A percentile compares a stretch with the other conserved stretches of the same genome.
Evolutionary conservation across 2,797 vertebrate species (phyloP).

Genomic region (Falco columbarius): DNA sequence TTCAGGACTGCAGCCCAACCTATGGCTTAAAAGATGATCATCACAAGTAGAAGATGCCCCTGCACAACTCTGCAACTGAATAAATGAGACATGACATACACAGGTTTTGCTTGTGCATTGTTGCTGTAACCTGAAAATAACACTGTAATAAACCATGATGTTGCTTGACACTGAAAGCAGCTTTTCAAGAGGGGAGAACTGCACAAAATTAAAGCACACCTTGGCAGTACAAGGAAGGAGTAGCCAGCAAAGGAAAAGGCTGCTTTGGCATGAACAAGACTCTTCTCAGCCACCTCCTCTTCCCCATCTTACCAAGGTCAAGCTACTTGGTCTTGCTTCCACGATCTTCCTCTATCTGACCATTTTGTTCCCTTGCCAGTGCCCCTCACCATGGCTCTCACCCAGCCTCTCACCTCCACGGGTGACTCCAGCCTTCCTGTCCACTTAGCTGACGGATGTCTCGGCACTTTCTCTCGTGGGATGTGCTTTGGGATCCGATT

Average conservation of each 20-base stretch:
- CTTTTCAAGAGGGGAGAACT: not conserved
- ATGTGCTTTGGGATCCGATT: not conserved
- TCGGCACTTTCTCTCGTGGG: not conserved
- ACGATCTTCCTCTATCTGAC: not conserved
- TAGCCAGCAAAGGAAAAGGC: not conserved
- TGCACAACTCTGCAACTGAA: not conserved
- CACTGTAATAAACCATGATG: not conserved
- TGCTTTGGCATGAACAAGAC: not conserved
- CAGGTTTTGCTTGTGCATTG: not conserved
- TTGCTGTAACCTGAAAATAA: slow-evolving; percentile 24
- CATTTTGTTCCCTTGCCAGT: not conserved
- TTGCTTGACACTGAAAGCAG: not conserved
- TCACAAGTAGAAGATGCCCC: slow-evolving; percentile 1
- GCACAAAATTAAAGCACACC: not conserved
- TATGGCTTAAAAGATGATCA: not conserved
- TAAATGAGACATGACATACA: slow-evolving; percentile 22
- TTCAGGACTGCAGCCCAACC: not conserved
- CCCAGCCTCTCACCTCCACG: fast-evolving
- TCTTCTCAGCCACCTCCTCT: not conserved
- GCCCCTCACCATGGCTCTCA: not conserved
- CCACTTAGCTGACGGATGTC: too few species aligned
- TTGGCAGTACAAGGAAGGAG: fast-evolving
- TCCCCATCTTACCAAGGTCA: not conserved
- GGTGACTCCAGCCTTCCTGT: not conserved
- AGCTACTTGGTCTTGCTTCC: not conserved